These are phyloP conservation scores for Petrolisthes cinctipes DNA, from an alignment of 2,888 invertebrate species.

Conservation along the genomic window DNA sequence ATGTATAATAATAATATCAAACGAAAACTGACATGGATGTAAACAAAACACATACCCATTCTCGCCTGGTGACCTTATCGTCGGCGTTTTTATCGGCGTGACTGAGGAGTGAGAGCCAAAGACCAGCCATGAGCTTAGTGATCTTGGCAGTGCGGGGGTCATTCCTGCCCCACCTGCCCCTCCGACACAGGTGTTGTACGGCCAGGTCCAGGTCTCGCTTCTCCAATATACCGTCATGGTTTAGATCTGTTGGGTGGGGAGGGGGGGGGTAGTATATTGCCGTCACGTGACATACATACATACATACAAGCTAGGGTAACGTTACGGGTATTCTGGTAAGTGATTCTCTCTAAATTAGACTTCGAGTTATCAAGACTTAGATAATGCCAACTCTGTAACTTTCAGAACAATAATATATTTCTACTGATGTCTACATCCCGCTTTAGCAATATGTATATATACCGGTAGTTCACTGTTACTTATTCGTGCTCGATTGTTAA, in stretches of 20 bases:
- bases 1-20: background rate
- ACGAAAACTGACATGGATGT: background rate
- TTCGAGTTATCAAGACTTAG: too few relatives aligned
- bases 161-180: constrained; percentile 14
- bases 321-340: background rate
- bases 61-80: constrained; percentile 22
- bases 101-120: constrained; percentile 29
- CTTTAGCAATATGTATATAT: too few relatives aligned
- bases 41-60: constrained; percentile 25
- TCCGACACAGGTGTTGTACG: constrained; percentile 5
- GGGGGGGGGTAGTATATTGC: background rate
- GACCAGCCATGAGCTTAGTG: constrained; percentile 16
- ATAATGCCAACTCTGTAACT: too few relatives aligned
- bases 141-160: constrained; percentile 13
- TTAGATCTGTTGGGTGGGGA: constrained; percentile 6
- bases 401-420: too few relatives aligned
- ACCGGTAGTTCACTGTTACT: too few relatives aligned
- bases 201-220: constrained; percentile 26
- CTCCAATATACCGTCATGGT: constrained; percentile 33
- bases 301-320: background rate
- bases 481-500: too few relatives aligned
- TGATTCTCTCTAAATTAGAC: too few relatives aligned
- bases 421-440: too few relatives aligned
- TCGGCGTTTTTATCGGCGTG: constrained; percentile 33
- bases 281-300: background rate